Conservation (phyloP, 2,113 vertebrate genomes). For the Oncorhynchus mykiss region DNA sequence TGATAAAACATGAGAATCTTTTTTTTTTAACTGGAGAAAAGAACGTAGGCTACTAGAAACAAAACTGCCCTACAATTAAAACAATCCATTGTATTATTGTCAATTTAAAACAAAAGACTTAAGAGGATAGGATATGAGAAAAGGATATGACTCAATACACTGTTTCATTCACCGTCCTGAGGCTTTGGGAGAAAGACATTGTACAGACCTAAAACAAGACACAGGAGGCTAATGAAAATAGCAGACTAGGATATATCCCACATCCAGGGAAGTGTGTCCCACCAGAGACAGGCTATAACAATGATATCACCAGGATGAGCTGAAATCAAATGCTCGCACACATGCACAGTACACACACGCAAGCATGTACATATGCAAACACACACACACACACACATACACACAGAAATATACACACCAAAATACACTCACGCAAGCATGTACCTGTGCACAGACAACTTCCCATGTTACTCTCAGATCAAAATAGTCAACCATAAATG, state of each 20-base stretch:
- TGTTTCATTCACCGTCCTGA: constrained; percentile 33
- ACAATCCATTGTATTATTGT: constrained; percentile 27
- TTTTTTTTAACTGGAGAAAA: no score
- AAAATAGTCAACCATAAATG: neutral
- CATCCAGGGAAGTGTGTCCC: neutral
- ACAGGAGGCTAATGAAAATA: constrained; percentile 8
- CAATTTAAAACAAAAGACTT: constrained; percentile 13
- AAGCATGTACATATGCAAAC: neutral
- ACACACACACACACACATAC: neutral
- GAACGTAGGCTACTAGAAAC: no score
- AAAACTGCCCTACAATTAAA: constrained; percentile 30
- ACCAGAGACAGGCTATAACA: constrained; percentile 15
- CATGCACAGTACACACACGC: neutral
- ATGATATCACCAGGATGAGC: neutral
- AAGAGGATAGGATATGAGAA: constrained; percentile 18
- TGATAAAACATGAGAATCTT: no score
- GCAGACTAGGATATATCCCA: constrained; percentile 11
- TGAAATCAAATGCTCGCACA: neutral
- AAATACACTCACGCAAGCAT: neutral
- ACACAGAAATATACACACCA: neutral
- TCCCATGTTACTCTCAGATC: neutral
- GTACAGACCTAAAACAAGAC: neutral
- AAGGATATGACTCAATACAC: constrained; percentile 51
- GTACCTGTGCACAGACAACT: neutral
- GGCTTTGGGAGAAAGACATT: constrained; percentile 9